phyloP scores from a whole-genome alignment of 2,797 vertebrate genomes.

The Fistularia tabacaria region DNA sequence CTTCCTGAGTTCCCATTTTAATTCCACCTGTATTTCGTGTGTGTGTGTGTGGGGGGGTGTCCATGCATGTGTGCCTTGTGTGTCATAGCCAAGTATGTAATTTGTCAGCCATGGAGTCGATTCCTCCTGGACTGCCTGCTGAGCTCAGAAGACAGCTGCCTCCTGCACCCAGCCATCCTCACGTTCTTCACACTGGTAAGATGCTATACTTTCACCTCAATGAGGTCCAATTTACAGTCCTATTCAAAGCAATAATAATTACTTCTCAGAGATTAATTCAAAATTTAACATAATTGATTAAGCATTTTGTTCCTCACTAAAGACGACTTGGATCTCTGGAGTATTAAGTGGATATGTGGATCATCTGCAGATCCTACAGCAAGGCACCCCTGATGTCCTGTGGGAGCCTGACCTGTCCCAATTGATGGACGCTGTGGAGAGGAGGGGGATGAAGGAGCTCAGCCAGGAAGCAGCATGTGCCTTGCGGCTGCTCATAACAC shows the following conservation, averaged over 20 bases:
- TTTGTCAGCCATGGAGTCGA: constrained; percentile 85
- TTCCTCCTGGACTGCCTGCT: constrained; percentile 83
- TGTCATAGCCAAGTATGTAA: constrained; percentile 74
- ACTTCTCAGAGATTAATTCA: too few species aligned
- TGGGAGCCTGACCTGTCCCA: constrained; percentile 62
- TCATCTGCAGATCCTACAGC: constrained; percentile 64
- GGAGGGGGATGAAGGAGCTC: constrained; percentile 62
- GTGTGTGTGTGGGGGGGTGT: neutral
- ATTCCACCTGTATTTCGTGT: neutral
- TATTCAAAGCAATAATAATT: too few species aligned
- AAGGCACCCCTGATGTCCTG: constrained; percentile 40
- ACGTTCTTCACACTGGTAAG: constrained; percentile 84
- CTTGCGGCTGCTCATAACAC: constrained; percentile 63
- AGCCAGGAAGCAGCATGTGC: constrained; percentile 49
- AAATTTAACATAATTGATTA: neutral
- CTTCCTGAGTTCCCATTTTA: constrained; percentile 8
- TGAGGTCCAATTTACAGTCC: too few species aligned
- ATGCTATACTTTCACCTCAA: constrained; percentile 11
- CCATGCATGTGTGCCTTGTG: constrained; percentile 19
- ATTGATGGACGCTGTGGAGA: constrained; percentile 67
- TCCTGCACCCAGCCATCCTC: constrained; percentile 83
- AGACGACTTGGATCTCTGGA: constrained; percentile 12
- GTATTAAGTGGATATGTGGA: constrained; percentile 2
- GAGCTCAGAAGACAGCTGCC: constrained; percentile 69
- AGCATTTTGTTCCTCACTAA: neutral